Evolutionary conservation across 2,113 vertebrate species (phyloP), one percentile per base, ranked within the genome.

Genomic region (Lophochroa leadbeateri): DNA sequence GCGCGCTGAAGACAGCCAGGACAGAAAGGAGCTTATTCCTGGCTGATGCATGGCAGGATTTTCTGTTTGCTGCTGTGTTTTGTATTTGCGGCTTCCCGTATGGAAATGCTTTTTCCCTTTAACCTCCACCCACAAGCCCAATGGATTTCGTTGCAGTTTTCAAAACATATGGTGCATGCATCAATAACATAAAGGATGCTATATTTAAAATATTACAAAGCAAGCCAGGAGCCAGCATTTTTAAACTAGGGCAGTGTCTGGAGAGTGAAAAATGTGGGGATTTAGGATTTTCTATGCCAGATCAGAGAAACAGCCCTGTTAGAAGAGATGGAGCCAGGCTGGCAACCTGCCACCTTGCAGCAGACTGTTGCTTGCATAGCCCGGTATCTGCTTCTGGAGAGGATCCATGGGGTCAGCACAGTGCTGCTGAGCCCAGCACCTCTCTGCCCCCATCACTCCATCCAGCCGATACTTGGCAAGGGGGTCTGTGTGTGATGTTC

Each of bases 161-260:
- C 84, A 94, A 93, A 96, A 93, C 96, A 90, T 86, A 94, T 92
- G 96, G 94, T 31, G 21, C 84, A 57, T 88, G 76, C 82, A 91
- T 96, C 92, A 96, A 68, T 79, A 87, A 55, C 79, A 67, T 50
- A 87, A 89, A 91, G 83, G 88, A 23, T 52, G 74, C 93, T 94
- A 92, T 93, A 94, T 95, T 96, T 96, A 91, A 97, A 94, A 39
- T 74, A 89, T 94, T 76, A 97, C 90, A 96, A 94, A 96, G 94
- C 80, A 84, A 96, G 69, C 71, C 74, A 84, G 70, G 75, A 95
- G 58, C 55, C 90, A 88, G 50, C 58, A 13, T 84, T 90, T 91
- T 78, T 81, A 64, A 96, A 94, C 82, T 94, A 96, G 94, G 92
- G 35, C 95, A 97, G 87, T 9, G 29, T 64, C 49, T 57, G 79